These are phyloP conservation scores for Esox masquinongy DNA, from an alignment of 2,797 vertebrate species.

Conservation along the genomic window DNA sequence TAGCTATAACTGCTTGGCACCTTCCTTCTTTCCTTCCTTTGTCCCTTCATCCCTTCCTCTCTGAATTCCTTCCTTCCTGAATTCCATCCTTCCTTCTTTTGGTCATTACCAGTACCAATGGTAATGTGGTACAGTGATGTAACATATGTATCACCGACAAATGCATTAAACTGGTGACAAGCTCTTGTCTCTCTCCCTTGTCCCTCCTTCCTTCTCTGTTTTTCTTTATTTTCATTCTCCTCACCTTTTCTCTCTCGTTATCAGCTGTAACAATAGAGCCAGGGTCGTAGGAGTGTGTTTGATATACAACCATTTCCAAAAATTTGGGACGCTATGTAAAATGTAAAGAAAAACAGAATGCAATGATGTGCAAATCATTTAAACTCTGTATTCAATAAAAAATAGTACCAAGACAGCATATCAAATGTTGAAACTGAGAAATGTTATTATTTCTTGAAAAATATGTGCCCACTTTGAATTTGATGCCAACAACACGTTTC, in stretches of 20 bases:
- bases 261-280: not conserved
- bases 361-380: too few species aligned
- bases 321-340: too few species aligned
- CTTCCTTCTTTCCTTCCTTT: constrained; percentile 23
- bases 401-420: too few species aligned
- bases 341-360: too few species aligned
- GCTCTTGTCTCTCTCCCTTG: not conserved
- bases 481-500: too few species aligned
- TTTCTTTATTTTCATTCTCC: not conserved
- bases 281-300: too few species aligned
- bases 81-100: constrained; percentile 1
- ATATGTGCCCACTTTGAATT: too few species aligned
- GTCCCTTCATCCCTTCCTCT: constrained; percentile 24
- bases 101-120: not conserved
- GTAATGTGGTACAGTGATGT: not conserved
- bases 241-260: not conserved
- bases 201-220: constrained; percentile 8
- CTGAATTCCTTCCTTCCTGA: constrained; percentile 14
- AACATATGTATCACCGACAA: not conserved
- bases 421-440: too few species aligned
- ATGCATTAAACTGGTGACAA: not conserved
- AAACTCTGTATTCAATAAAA: too few species aligned
- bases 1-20: constrained; percentile 18
- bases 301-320: too few species aligned
- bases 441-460: too few species aligned